These are phyloP conservation scores for Drosophila monieri DNA, from an alignment of 2,888 invertebrate species.

Conservation along the genomic window DNA sequence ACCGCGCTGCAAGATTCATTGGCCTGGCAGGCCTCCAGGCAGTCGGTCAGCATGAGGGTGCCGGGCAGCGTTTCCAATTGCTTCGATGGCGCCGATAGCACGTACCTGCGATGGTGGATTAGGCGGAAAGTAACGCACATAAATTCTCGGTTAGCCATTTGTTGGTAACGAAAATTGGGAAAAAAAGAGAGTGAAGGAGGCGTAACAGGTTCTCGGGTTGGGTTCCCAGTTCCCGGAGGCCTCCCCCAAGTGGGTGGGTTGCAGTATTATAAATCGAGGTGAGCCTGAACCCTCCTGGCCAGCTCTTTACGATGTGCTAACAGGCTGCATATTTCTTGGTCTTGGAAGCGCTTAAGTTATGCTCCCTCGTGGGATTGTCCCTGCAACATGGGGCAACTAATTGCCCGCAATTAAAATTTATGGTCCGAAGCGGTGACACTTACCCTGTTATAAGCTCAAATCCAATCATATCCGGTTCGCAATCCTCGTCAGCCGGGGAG, in stretches of 20 bases:
- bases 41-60: conserved; percentile 95
- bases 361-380: conserved; percentile 35
- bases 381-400: conserved; percentile 49
- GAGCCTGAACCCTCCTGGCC: conserved; percentile 11
- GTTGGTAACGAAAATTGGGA: not conserved
- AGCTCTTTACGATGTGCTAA: conserved; percentile 63
- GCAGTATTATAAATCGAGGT: conserved; percentile 27
- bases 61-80: conserved; percentile 95
- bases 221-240: not conserved
- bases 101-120: conserved; percentile 86
- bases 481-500: conserved; percentile 87
- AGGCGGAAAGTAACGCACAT: conserved; percentile 66
- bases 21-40: conserved; percentile 94
- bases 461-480: conserved; percentile 94
- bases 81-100: conserved; percentile 95
- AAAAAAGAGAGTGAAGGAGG: not conserved
- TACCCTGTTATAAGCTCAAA: conserved; percentile 95
- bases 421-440: conserved; percentile 63
- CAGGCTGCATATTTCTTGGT: conserved; percentile 29
- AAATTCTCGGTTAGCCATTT: conserved; percentile 46
- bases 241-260: conserved; percentile 32
- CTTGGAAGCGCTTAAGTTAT: conserved; percentile 33
- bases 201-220: conserved; percentile 42
- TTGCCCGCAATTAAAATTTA: conserved; percentile 58
- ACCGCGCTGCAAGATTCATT: conserved; percentile 95